Percentiles rank a stretch among this genome's conserved stretches.
phyloP scores from a whole-genome alignment of 1,140 invertebrate species.

The Copidosoma floridanum region DNA sequence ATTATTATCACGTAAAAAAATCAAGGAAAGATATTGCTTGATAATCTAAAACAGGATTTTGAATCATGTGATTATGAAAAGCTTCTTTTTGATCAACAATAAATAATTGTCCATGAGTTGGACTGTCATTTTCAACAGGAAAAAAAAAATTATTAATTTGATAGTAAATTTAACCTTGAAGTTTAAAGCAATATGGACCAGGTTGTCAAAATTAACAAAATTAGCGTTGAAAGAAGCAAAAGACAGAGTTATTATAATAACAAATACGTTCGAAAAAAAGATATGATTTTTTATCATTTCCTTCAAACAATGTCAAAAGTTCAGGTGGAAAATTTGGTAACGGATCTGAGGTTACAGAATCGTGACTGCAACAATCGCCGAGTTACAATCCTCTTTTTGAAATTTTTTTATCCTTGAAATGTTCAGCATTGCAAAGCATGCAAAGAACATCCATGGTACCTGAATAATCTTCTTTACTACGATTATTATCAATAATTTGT shows the following conservation, averaged over 20 bases:
- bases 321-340: neutral
- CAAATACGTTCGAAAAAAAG: neutral
- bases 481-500: too few relatives aligned
- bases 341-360: neutral
- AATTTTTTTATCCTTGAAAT: neutral
- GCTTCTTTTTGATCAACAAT: neutral
- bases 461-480: neutral
- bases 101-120: neutral
- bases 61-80: neutral
- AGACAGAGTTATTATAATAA: slow-evolving; percentile 2
- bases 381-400: slow-evolving; percentile 1
- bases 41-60: neutral
- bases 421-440: neutral
- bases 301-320: neutral
- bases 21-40: too few relatives aligned
- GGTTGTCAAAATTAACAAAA: neutral
- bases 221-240: neutral
- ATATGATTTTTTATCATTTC: neutral
- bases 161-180: too few relatives aligned
- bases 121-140: too few relatives aligned
- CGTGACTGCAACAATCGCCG: neutral
- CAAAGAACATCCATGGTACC: neutral
- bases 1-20: too few relatives aligned
- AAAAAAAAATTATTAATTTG: neutral
- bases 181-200: neutral